Evolutionary conservation across 2,888 invertebrate species (phyloP).

Genomic region (Drosophila fungiperda): DNA sequence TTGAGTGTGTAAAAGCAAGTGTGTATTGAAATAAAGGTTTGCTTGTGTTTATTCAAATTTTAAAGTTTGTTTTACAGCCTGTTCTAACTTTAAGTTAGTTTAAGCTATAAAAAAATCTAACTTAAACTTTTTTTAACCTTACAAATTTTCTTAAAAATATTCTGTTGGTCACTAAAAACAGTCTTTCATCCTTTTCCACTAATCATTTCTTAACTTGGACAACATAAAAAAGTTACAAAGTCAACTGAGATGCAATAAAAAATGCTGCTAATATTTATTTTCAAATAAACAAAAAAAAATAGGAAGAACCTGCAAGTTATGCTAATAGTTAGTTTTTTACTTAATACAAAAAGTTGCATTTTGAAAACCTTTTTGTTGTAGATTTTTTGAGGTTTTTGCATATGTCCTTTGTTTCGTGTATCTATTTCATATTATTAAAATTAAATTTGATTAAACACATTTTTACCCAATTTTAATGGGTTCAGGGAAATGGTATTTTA

Average conservation of each 20-base stretch:
- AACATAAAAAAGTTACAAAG: background rate
- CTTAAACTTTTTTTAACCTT: background rate
- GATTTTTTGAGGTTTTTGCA: background rate
- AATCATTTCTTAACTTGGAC: background rate
- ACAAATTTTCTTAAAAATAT: background rate
- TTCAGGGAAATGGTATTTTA: too few species aligned
- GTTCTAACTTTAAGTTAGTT: background rate
- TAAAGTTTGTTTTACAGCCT: background rate
- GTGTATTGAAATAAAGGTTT: background rate
- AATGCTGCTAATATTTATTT: background rate
- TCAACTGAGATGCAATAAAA: background rate
- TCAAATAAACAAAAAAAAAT: background rate
- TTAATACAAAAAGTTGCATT: background rate
- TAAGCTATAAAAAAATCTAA: background rate
- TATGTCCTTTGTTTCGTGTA: background rate
- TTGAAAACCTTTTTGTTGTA: background rate
- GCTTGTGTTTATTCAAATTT: background rate
- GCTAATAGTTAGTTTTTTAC: background rate
- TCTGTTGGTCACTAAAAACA: background rate
- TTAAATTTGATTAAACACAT: too few species aligned
- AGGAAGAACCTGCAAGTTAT: background rate
- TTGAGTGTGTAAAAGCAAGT: background rate
- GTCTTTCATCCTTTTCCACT: background rate
- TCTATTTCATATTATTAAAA: background rate
- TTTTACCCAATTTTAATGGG: background rate